Percentiles rank a stretch among this genome's conserved stretches.
phyloP scores from a whole-genome alignment of 1,140 invertebrate genomes.

The Drosophila athabasca region DNA sequence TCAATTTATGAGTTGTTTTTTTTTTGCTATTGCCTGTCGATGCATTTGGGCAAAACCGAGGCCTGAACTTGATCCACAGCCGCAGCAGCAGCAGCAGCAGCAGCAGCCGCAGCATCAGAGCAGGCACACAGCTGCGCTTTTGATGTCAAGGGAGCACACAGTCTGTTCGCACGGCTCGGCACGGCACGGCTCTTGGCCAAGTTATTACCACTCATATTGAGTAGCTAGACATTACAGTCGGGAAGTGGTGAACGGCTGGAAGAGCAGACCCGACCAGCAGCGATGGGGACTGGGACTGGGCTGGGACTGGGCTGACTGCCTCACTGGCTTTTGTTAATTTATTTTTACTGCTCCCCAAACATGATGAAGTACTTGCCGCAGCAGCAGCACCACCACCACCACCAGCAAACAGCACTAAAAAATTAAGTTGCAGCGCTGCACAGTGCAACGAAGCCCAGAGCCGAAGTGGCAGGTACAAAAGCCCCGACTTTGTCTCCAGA shows the following conservation, averaged over 20 bases:
- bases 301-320: slow-evolving; percentile 8
- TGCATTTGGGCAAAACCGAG: slow-evolving; percentile 23
- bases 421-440: slow-evolving; percentile 70
- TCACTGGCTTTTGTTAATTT: slow-evolving; percentile 67
- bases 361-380: slow-evolving; percentile 65
- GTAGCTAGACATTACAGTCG: slow-evolving; percentile 53
- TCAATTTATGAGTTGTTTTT: slow-evolving; percentile 33
- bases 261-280: not conserved
- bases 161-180: slow-evolving; percentile 27
- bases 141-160: slow-evolving; percentile 50
- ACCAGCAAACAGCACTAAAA: slow-evolving; percentile 23
- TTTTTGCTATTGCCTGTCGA: slow-evolving; percentile 4
- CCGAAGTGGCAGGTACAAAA: slow-evolving; percentile 75
- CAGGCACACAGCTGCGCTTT: slow-evolving; percentile 44
- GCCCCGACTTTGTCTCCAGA: slow-evolving; percentile 32
- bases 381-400: slow-evolving; percentile 18
- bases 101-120: not conserved
- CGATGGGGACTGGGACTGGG: not conserved
- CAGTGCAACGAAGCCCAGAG: slow-evolving; percentile 37
- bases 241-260: slow-evolving; percentile 39
- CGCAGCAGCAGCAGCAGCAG: slow-evolving; percentile 17
- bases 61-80: slow-evolving; percentile 53
- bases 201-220: slow-evolving; percentile 66
- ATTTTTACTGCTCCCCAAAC: slow-evolving; percentile 70
- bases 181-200: slow-evolving; percentile 30